Conservation (phyloP, 2,113 vertebrate genomes). For the Catharus minimus region DNA sequence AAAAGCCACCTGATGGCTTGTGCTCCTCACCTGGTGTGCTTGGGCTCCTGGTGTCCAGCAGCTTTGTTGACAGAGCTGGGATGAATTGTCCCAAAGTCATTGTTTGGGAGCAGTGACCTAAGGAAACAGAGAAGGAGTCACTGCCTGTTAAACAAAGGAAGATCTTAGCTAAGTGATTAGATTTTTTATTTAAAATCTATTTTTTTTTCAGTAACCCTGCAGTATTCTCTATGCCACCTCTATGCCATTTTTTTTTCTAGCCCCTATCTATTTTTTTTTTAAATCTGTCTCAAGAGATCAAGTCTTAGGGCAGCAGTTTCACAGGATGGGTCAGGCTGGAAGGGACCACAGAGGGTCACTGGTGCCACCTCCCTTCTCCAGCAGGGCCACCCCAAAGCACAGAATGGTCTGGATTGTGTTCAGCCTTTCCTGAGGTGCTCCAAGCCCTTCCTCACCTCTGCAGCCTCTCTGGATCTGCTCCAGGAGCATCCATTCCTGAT, state of each 20-base stretch:
- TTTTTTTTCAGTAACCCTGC: neutral
- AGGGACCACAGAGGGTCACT: neutral
- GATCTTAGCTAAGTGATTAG: neutral
- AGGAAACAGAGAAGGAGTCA: neutral
- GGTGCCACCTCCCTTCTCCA: neutral
- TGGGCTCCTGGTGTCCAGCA: neutral
- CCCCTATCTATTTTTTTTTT: accelerated
- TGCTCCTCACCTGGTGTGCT: neutral
- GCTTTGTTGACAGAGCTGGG: neutral
- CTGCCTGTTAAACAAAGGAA: neutral
- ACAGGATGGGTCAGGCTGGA: neutral
- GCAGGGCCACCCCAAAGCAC: neutral
- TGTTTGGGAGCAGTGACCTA: slow-evolving; percentile 49
- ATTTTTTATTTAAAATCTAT: neutral
- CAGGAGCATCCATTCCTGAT: neutral
- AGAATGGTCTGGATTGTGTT: neutral
- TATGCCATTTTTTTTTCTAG: neutral
- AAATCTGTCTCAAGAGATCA: neutral
- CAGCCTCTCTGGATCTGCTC: neutral
- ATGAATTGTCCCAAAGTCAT: neutral
- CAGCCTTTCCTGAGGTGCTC: neutral
- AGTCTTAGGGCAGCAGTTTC: neutral
- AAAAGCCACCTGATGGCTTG: neutral
- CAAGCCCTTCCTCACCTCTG: neutral
- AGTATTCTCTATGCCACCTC: neutral